phyloP scores from a whole-genome alignment of 1,140 invertebrate species.

The Aradophagus sp. region DNA sequence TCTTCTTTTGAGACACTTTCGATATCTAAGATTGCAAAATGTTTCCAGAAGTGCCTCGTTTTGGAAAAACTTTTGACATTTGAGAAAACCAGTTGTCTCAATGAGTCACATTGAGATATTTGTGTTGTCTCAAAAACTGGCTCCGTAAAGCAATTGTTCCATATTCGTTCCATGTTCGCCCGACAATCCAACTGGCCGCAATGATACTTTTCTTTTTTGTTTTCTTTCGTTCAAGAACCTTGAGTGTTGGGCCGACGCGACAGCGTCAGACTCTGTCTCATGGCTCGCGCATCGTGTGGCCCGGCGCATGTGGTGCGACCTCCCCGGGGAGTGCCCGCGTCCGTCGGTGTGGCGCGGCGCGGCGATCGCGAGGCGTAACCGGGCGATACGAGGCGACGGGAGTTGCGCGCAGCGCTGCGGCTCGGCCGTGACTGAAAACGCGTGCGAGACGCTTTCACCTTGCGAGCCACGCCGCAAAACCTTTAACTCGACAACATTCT shows the following conservation, averaged over 20 bases:
- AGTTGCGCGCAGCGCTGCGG: conserved; percentile 61
- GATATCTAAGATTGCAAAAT: no score
- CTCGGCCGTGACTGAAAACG: conserved; percentile 73
- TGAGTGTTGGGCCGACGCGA: conserved; percentile 72
- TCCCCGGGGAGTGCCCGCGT: conserved; percentile 20
- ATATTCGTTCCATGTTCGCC: no score
- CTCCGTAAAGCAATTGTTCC: no score
- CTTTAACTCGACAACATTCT: conserved; percentile 52
- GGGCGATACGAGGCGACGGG: conserved; percentile 11
- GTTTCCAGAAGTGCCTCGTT: no score
- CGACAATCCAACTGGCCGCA: no score
- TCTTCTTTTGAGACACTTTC: no score
- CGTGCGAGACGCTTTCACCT: conserved; percentile 73
- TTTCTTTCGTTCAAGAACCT: no score
- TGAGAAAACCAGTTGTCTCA: no score
- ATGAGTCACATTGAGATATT: no score
- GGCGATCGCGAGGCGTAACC: neutral
- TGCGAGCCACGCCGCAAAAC: conserved; percentile 55
- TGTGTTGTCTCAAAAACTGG: no score
- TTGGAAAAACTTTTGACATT: no score
- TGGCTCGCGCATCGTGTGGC: conserved; percentile 57
- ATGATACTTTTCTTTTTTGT: no score
- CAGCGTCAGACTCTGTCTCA: conserved; percentile 69
- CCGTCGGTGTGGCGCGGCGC: neutral
- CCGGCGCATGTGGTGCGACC: conserved; percentile 9